A percentile compares a stretch with the other conserved stretches of the same genome.
phyloP scores from a whole-genome alignment of 2,888 invertebrate genomes.

The Hedya salicella region DNA sequence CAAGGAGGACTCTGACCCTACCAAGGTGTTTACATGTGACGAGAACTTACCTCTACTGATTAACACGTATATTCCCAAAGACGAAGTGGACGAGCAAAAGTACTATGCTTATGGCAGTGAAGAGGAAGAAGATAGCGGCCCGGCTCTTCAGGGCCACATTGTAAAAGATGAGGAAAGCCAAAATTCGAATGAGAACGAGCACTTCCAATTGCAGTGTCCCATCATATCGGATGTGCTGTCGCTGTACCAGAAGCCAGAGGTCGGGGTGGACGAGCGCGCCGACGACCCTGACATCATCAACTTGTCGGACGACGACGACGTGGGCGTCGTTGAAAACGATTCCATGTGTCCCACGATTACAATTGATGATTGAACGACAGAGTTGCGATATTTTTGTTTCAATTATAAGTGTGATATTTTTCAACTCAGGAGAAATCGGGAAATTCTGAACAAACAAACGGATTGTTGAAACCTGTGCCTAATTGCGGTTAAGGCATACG shows the following conservation, averaged over 20 bases:
- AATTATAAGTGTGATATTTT: not conserved
- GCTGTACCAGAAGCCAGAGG: slow-evolving; percentile 61
- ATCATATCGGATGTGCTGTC: slow-evolving; percentile 79
- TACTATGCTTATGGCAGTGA: slow-evolving; percentile 72
- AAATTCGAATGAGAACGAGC: slow-evolving; percentile 57
- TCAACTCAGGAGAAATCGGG: not conserved
- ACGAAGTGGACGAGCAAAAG: slow-evolving; percentile 75
- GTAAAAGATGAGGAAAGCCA: slow-evolving; percentile 55
- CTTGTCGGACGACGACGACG: slow-evolving; percentile 64
- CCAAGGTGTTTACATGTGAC: slow-evolving; percentile 72
- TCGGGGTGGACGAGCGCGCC: slow-evolving; percentile 37
- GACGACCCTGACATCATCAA: slow-evolving; percentile 52
- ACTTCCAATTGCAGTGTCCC: slow-evolving; percentile 68
- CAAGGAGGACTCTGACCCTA: slow-evolving; percentile 67
- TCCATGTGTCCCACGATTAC: slow-evolving; percentile 57
- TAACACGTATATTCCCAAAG: slow-evolving; percentile 71
- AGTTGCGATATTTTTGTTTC: not conserved
- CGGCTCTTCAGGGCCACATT: slow-evolving; percentile 41
- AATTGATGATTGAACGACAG: slow-evolving; percentile 57
- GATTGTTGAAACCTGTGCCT: not conserved
- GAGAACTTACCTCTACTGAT: slow-evolving; percentile 66
- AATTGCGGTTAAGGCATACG: no score
- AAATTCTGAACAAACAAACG: not conserved
- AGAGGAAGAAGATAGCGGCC: slow-evolving; percentile 57
- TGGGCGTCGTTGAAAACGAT: slow-evolving; percentile 54